These are phyloP conservation scores for Gymnodraco acuticeps DNA, from an alignment of 2,797 vertebrate genomes.

Conservation along the genomic window DNA sequence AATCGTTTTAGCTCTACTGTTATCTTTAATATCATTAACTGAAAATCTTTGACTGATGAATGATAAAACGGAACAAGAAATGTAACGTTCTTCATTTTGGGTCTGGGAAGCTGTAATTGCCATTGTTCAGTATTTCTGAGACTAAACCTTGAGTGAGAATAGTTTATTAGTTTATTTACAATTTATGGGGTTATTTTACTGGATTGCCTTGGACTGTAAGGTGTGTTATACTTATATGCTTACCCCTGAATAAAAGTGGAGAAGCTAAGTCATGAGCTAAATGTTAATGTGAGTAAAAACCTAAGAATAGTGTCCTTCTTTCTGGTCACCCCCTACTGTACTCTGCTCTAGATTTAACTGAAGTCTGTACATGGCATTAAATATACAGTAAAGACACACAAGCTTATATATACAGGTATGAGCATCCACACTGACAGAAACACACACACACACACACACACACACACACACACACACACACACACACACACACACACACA, in stretches of 20 bases:
- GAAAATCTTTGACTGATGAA: background rate
- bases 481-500: slow-evolving; percentile 1
- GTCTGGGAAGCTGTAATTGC: background rate
- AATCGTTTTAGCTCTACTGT: background rate
- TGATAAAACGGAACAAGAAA: background rate
- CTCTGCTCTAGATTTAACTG: slow-evolving; percentile 27
- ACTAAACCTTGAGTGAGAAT: background rate
- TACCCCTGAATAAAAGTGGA: background rate
- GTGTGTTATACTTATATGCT: background rate
- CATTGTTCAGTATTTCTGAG: background rate
- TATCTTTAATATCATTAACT: background rate
- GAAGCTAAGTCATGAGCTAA: background rate
- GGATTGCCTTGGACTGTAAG: background rate
- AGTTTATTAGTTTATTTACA: background rate
- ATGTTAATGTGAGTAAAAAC: background rate
- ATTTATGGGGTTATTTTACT: background rate
- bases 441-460: slow-evolving; percentile 12
- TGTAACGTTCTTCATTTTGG: background rate
- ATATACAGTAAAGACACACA: slow-evolving; percentile 45
- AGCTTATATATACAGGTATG: slow-evolving; percentile 11
- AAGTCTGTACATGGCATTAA: slow-evolving; percentile 6
- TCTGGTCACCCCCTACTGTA: background rate
- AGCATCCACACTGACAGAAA: slow-evolving; percentile 14
- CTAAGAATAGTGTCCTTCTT: background rate
- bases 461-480: no score